Base-by-base conservation (phyloP, 2,113 vertebrate species). In the Neodon shergylaensis region DNA sequence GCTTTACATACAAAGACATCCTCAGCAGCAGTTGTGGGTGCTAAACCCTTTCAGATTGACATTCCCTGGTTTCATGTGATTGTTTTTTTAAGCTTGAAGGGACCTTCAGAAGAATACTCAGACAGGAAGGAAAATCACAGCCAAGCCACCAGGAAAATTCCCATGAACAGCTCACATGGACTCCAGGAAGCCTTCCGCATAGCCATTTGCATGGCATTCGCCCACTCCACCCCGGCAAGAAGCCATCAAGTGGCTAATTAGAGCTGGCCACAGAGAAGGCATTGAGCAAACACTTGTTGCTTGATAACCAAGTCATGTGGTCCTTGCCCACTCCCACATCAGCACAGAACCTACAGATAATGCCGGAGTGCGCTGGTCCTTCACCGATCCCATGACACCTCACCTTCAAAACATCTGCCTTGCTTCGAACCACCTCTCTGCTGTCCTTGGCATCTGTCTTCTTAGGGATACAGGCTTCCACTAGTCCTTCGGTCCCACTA, bases 211-310 rank as follows among this genome's bases (percentile, higher is more conserved):
- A 88, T 26, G 31, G 72, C 28, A 85, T 28, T 77, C 52, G 3
- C 94, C 97, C 83, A 96, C 92, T 87, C 94, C 96, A 22, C 85
- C 86, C 85, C 33, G 24, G 85, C 54, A 33, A 52, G 73, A 54
- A 86, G 85, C 92, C 74, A 61, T 94, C 89, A 54, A 63, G 86
- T n/a, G n/a, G 39, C 61, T 96, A 88, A 94, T 78, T 58, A 74
- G 92, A 79, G 68, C 74, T 31, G 54, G 74, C 82, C 81, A 54
- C 85, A 77, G 88, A 84, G 44, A 49, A 95, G 44, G 47, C 85
- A 77, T 68, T 76, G 31, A 94, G 63, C 52, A 94, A 74, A 93
- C 63, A 87, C 96, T 95, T 94, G 95, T 94, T 88, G 88, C 95
- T 96, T 66, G 85, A 86, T 72, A 94, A 96, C 78, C 94, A 86